Evolutionary conservation across 2,888 invertebrate genomes (phyloP).

Genomic region (Plutella xylostella): DNA sequence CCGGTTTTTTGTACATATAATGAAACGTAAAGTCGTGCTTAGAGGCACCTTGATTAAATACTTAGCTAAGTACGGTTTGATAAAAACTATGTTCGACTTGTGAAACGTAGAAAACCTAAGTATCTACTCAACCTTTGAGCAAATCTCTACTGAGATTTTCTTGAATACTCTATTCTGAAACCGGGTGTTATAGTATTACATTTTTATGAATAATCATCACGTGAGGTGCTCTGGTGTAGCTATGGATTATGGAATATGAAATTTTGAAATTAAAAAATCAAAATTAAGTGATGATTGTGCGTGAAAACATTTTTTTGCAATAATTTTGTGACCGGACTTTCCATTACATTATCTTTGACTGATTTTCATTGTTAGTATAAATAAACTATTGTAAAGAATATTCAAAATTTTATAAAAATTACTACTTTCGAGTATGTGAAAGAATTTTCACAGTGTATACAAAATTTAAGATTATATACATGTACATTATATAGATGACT

Average conservation of each 20-base stretch:
- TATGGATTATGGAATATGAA: background rate
- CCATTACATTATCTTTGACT: conserved; percentile 48
- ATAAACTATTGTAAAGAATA: conserved; percentile 20
- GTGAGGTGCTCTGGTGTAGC: background rate
- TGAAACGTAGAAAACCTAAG: too few species aligned
- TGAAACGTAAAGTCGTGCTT: background rate
- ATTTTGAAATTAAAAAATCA: background rate
- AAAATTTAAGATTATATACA: conserved; percentile 39
- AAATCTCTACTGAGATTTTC: too few species aligned
- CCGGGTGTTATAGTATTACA: too few species aligned
- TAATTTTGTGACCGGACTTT: conserved; percentile 1
- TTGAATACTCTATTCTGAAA: too few species aligned
- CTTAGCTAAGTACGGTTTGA: too few species aligned
- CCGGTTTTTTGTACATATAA: background rate
- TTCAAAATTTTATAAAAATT: conserved; percentile 40
- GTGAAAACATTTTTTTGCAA: background rate
- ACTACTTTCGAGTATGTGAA: too few species aligned
- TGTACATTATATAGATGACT: too few species aligned
- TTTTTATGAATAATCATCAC: background rate
- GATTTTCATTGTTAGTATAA: conserved; percentile 58
- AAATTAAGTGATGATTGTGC: background rate
- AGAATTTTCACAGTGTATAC: conserved; percentile 34
- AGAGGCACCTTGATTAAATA: too few species aligned
- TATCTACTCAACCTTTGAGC: too few species aligned
- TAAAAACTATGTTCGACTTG: too few species aligned